phyloP scores from a whole-genome alignment of 2,888 invertebrate genomes.

The Lasius fuliginosus region DNA sequence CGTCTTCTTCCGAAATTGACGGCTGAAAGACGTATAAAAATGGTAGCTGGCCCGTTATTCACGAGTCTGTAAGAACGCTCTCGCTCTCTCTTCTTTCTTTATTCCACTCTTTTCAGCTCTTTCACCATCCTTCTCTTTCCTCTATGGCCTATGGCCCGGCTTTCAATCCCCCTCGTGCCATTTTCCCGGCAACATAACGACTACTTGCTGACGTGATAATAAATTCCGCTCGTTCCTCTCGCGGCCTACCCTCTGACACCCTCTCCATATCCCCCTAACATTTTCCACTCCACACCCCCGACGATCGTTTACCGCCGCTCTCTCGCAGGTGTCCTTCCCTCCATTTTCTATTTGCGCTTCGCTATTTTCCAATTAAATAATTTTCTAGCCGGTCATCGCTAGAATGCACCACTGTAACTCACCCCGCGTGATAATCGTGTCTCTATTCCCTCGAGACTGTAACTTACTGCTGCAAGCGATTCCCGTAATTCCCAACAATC shows the following conservation, averaged over 20 bases:
- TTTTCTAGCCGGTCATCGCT: slow-evolving; percentile 5
- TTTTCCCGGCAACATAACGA: slow-evolving; percentile 77
- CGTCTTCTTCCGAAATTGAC: slow-evolving; percentile 59
- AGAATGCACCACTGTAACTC: background rate
- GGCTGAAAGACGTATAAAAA: slow-evolving; percentile 64
- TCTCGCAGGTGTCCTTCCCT: slow-evolving; percentile 27
- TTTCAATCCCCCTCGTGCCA: slow-evolving; percentile 54
- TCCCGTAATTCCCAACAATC: slow-evolving; percentile 2
- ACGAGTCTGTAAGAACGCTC: slow-evolving; percentile 65
- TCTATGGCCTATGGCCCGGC: slow-evolving; percentile 11
- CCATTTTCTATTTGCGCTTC: slow-evolving; percentile 17
- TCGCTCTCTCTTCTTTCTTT: slow-evolving; percentile 12
- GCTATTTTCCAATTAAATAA: slow-evolving; percentile 39
- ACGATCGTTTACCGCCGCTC: slow-evolving; percentile 38
- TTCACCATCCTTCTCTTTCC: background rate
- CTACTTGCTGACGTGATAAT: slow-evolving; percentile 82
- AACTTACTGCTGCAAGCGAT: background rate
- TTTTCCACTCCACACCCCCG: slow-evolving; percentile 47
- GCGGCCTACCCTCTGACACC: slow-evolving; percentile 69
- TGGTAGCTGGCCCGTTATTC: slow-evolving; percentile 70
- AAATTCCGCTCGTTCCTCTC: slow-evolving; percentile 79
- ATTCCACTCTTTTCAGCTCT: background rate
- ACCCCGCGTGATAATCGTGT: background rate
- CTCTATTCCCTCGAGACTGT: slow-evolving; percentile 8
- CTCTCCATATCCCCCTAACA: slow-evolving; percentile 59